Percentiles rank a stretch among this genome's conserved stretches.
These are phyloP conservation scores for Crotalus tigris DNA, from an alignment of 2,113 vertebrate species.

Conservation along the genomic window DNA sequence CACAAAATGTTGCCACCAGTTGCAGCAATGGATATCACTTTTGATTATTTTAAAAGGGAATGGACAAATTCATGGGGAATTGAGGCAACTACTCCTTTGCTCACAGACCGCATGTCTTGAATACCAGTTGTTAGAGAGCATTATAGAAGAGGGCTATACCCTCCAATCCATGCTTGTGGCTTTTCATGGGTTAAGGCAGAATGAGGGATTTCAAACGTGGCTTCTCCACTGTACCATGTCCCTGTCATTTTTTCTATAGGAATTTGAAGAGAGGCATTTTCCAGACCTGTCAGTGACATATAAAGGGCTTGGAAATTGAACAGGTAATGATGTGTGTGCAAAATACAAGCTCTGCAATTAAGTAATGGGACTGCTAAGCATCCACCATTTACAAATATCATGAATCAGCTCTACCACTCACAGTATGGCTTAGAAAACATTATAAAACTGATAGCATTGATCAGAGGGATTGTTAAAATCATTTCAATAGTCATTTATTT, in stretches of 20 bases:
- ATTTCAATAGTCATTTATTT: constrained; percentile 3
- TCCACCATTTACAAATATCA: background rate
- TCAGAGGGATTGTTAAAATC: background rate
- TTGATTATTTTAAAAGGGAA: background rate
- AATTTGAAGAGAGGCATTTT: background rate
- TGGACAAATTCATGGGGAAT: background rate
- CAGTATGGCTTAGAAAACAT: background rate
- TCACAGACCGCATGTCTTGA: background rate
- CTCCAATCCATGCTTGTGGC: background rate
- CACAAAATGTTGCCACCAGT: background rate
- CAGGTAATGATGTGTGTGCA: background rate
- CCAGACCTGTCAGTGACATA: background rate
- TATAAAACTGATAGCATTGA: background rate
- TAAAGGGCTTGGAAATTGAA: background rate
- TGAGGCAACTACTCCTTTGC: background rate
- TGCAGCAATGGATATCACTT: background rate
- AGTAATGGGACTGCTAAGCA: background rate
- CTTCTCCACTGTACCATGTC: background rate
- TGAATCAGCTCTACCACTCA: background rate
- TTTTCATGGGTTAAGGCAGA: background rate
- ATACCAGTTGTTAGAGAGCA: background rate
- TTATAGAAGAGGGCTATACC: background rate
- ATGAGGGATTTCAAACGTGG: background rate
- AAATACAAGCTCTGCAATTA: background rate
- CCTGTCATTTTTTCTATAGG: background rate